Percentiles rank a stretch among this genome's conserved stretches.
Evolutionary conservation across 2,113 vertebrate species (phyloP).

Genomic region (Pygoscelis adeliae): DNA sequence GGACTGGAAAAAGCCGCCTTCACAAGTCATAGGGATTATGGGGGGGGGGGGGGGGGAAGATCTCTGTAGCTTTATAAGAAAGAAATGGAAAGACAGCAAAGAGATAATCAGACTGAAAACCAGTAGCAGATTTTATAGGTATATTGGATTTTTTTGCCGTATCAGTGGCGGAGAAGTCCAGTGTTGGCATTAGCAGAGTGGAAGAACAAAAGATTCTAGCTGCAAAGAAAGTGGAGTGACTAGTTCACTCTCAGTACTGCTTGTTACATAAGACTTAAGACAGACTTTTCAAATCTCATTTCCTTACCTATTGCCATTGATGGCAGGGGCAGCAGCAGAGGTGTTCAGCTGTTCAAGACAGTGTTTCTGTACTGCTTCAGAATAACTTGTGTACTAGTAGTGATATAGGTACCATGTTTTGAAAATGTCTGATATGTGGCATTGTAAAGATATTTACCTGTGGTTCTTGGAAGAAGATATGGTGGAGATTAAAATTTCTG

Average conservation of each 20-base stretch:
- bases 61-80: not conserved
- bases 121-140: not conserved
- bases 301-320: fast-evolving
- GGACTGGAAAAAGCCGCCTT: not conserved
- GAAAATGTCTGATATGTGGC: not conserved
- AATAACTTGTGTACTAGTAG: not conserved
- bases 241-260: not conserved
- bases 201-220: not conserved
- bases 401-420: not conserved
- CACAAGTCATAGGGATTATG: not conserved
- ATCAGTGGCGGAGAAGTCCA: not conserved
- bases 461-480: not conserved
- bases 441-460: not conserved
- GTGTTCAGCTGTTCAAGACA: not conserved
- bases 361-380: not conserved
- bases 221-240: not conserved
- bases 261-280: not conserved
- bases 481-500: not conserved
- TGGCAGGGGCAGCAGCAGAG: not conserved
- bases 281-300: not conserved
- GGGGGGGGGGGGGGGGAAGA: too few species aligned
- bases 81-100: not conserved
- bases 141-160: not conserved
- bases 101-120: not conserved
- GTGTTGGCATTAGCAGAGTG: not conserved